Evolutionary conservation across 2,888 invertebrate genomes (phyloP), one percentile per base, ranked within the genome.

Genomic region (Melanostoma scalare): DNA sequence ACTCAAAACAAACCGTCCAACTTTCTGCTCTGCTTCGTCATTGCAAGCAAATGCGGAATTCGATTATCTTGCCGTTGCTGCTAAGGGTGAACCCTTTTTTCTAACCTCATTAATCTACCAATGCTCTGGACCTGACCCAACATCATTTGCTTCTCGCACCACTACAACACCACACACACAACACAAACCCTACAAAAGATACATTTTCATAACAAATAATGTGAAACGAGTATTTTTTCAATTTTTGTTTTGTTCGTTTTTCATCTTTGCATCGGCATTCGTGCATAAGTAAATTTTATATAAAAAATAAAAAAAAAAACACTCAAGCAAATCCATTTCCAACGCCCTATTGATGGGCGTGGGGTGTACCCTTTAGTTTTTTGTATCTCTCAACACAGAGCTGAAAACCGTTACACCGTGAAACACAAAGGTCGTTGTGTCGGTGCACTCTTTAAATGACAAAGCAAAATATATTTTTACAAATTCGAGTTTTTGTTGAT

Each of bases 121-220:
- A 40, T 55, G 61, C 61, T 38, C 61, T 69, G 73, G 61, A 68
- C 55, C 61, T 68, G 73, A 69, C 79, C 73, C 79, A 79, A 68
- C 73, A 68, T 63, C 68, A 68, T 68, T 79, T 79, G 61, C 55
- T 68, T 73, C n/a, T 36, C 35, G 8, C n/a, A 31, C 36, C 10
- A n/a, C 46, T 46, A 6, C 38, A 8, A 6, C 9, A 9, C 33
- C 9, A 38, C 31, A 31, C 46, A 71, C 63, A 61, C 63, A 48
- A 38, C 60, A 68, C 20, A 61, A 48, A 40, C 33, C 35, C 35
- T 44, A n/a, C 40, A 48, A 8, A 60, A 72, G 20, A 60, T 35
- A 38, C 36, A n/a, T 46, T 58, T 38, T 72, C 65, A 58, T 53
- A 72, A 40, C 40, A 53, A 65, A 52, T 67, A 78, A 55, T 20